A percentile compares a stretch with the other conserved stretches of the same genome.
Evolutionary conservation across 1,140 invertebrate genomes (phyloP).

Genomic region (Drosophila kikkawai): DNA sequence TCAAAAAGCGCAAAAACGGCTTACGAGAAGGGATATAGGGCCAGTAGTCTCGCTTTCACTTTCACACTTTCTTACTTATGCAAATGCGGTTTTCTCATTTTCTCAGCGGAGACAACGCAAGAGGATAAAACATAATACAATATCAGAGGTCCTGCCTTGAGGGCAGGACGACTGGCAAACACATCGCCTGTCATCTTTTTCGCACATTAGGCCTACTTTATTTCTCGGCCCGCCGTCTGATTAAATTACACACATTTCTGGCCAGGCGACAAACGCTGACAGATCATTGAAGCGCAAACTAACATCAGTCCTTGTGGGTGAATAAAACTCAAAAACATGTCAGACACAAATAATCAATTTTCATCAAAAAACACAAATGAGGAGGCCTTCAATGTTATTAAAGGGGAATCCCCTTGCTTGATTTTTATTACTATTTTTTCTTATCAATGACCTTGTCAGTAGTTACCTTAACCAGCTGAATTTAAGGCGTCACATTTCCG

Average conservation of each 20-base stretch:
- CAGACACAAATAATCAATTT: constrained; percentile 62
- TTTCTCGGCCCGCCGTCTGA: constrained; percentile 67
- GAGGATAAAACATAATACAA: constrained; percentile 54
- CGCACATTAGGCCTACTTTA: constrained; percentile 74
- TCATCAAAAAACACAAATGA: neutral
- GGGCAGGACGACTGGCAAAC: constrained; percentile 35
- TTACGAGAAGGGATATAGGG: constrained; percentile 30
- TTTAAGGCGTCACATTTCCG: constrained; percentile 46
- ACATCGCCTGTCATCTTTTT: constrained; percentile 74
- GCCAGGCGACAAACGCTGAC: constrained; percentile 54
- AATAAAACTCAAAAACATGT: constrained; percentile 66
- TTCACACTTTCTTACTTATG: constrained; percentile 81
- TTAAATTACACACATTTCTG: constrained; percentile 70
- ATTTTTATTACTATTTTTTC: neutral
- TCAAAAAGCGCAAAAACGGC: constrained; percentile 75
- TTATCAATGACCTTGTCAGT: neutral
- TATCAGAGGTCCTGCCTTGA: constrained; percentile 43
- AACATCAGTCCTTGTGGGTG: constrained; percentile 41
- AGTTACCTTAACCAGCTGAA: constrained; percentile 14
- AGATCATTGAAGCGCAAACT: constrained; percentile 59
- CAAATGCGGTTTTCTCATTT: constrained; percentile 66
- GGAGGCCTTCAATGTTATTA: neutral
- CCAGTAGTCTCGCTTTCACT: constrained; percentile 29
- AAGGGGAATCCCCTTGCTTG: neutral
- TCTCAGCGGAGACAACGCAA: constrained; percentile 41